Base-by-base conservation (phyloP, 2,113 vertebrate species). In the Sylvietta virens region DNA sequence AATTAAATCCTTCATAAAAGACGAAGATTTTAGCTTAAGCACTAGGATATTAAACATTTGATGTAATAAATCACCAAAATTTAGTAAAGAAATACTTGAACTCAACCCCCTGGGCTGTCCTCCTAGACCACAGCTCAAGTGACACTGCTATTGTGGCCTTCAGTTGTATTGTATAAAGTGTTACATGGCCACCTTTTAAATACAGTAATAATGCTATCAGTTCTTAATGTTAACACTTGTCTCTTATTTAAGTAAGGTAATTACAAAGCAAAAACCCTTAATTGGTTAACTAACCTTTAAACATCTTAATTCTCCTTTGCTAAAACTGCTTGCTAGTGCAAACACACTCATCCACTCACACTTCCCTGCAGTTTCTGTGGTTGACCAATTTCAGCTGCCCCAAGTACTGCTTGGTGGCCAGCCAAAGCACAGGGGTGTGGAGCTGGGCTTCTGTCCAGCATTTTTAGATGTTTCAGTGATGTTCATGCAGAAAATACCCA, bases 381-480 rank as follows among this genome's bases (percentile, higher is more conserved):
- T 7, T 89, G 87, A 66, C 44, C 42, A 67, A 13, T 48, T 91
- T 23, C 84, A 89, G 77, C 44, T 90, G 92, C 87, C 93, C 93
- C 11, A 84, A 85, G 81, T 3, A 26, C 48, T 51, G 48, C 53
- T 40, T 87, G 95, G 84, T 81, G 53, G 73, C 47, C 73, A 74
- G 90, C 87, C 92, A 96, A 95, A 71, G 92, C 61, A 64, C 61
- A 15, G 10, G 77, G 92, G 78, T 48, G 90, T 71, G 90, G 73
- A 81, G 40, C 84, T 79, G 56, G 92, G 90, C 81, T 84, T 76
- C 57, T 8, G 3, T 39, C 78, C 87, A 96, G 81, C 24, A 48
- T 48, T 60, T 62, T 71, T 11, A 67, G 57, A 91, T 40, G 47
- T 58, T 79, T 79, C 72, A 81, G 40, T 24, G 67, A 88, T 81